Base-by-base conservation (phyloP, 2,113 vertebrate genomes). In the Heteronetta atricapilla region DNA sequence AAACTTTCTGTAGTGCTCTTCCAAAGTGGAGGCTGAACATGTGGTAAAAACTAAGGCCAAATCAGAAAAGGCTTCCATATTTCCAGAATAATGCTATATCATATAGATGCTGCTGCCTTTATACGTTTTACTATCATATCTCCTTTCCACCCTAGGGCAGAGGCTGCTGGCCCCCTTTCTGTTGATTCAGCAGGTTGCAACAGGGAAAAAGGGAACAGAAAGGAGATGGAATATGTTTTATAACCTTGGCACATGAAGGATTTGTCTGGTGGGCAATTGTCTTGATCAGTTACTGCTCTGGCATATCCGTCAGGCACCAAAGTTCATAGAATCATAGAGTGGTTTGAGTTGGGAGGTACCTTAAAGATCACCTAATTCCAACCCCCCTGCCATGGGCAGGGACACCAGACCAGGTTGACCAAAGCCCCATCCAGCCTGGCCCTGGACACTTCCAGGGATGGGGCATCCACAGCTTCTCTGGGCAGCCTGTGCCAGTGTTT, bases 141-240 rank as follows among this genome's bases (percentile, higher is more conserved):
- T 72, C 83, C 56, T 69, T 83, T 78, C 7, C 11, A 34, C 28
- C 10, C n/a, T 67, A 2, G 36, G 16, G 11, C 36, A 77, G 17
- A 20, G 15, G 13, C 14, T 42, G 58, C 25, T 48, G 42, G 40
- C 5, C 5, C 2, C 21, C 73, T 13, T 16, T 80, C 48, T n/a
- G 15, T 53, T 70, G 23, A n/a, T 86, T 62, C 0, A 0, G 4
- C 7, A 26, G 9, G 19, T 23, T 90, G 10, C n/a, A 55, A 8
- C 11, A 22, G 25, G 17, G 46, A 2, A 2, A 12, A 22, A 86
- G 15, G 12, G n/a, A 92, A 55, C 10, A 50, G 11, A 70, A 17
- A 55, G 18, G 5, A 7, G 5, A 26, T 55, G 3, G 17, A 72
- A 48, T 10, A 8, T 34, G 10, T 73, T 80, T 88, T 44, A 36